These are phyloP conservation scores for Pachliopta kotzebuea DNA, from an alignment of 2,888 invertebrate species.

Conservation along the genomic window DNA sequence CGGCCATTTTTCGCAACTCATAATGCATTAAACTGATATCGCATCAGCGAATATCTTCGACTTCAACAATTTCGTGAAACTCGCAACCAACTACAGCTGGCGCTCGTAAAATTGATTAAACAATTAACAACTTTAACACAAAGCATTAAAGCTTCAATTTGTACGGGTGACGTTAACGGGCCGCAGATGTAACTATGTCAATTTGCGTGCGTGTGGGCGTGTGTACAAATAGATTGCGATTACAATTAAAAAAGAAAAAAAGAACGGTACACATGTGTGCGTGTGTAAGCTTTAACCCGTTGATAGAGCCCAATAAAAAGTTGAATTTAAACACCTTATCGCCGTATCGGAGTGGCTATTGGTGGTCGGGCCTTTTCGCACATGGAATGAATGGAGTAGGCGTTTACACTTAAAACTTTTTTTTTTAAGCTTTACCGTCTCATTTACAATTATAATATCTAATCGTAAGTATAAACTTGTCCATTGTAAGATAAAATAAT, in stretches of 20 bases:
- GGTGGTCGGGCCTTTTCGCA: constrained; percentile 48
- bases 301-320: constrained; percentile 71
- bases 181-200: constrained; percentile 20
- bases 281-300: constrained; percentile 56
- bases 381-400: constrained; percentile 40
- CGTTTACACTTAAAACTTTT: constrained; percentile 14
- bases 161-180: neutral
- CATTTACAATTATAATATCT: no score
- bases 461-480: no score
- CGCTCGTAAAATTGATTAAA: neutral
- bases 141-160: neutral
- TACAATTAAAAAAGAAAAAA: constrained; percentile 37
- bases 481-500: no score
- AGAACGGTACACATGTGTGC: constrained; percentile 46
- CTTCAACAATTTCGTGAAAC: constrained; percentile 26
- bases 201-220: constrained; percentile 35
- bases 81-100: neutral
- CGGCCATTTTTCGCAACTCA: constrained; percentile 33
- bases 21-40: constrained; percentile 39
- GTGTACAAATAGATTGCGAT: constrained; percentile 36
- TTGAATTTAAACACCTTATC: constrained; percentile 71
- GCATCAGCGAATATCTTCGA: constrained; percentile 40
- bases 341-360: constrained; percentile 51
- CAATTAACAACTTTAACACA: constrained; percentile 10
- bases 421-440: neutral